These are phyloP conservation scores for Piaya cayana DNA, from an alignment of 2,113 vertebrate species.

Conservation along the genomic window DNA sequence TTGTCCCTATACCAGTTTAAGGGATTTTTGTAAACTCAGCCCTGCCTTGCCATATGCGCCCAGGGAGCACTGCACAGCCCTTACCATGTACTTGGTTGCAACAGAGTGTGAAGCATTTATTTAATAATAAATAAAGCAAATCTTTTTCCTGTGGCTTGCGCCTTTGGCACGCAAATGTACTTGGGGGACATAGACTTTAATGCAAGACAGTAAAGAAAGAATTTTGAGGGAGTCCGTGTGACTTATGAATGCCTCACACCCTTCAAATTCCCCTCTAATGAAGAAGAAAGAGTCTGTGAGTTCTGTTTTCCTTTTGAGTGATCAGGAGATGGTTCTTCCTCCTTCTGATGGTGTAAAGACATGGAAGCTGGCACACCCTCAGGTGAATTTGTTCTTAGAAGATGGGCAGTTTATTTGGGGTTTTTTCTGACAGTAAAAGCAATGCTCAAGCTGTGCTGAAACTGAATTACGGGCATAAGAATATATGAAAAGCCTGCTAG, in stretches of 20 bases:
- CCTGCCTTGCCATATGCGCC: background rate
- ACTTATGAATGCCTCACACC: background rate
- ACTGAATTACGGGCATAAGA: background rate
- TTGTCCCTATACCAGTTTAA: background rate
- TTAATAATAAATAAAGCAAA: background rate
- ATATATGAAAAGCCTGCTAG: background rate
- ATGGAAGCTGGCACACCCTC: background rate
- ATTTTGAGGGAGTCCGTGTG: background rate
- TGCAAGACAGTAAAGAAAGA: background rate
- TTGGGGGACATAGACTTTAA: background rate
- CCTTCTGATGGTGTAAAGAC: background rate
- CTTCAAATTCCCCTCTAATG: background rate
- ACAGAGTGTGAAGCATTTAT: background rate
- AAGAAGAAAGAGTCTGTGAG: background rate
- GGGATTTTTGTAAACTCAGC: background rate
- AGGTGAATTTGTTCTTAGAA: background rate
- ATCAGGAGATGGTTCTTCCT: background rate
- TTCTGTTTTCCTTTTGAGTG: background rate
- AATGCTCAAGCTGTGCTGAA: background rate
- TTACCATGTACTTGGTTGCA: background rate
- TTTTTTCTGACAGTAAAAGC: background rate
- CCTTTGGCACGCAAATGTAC: background rate
- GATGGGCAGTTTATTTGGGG: rapidly evolving
- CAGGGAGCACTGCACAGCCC: rapidly evolving
- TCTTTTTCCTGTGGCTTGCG: background rate